These are phyloP conservation scores for Panthera uncia DNA, from an alignment of 2,113 vertebrate species.

Conservation along the genomic window DNA sequence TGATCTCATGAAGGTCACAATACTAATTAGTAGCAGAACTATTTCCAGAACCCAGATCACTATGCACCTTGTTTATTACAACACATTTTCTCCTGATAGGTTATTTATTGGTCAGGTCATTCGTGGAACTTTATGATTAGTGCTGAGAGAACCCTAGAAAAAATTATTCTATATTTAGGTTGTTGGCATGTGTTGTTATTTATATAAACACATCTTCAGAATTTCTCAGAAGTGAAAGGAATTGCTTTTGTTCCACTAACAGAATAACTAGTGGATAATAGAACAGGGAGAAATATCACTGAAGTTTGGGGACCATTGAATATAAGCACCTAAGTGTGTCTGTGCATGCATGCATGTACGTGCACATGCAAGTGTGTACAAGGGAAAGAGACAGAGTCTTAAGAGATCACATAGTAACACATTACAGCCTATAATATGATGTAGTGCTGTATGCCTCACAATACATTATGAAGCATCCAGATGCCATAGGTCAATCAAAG, in stretches of 20 bases:
- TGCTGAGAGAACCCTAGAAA: background rate
- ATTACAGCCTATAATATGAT: conserved; percentile 20
- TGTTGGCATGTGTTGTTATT: background rate
- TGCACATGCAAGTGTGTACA: background rate
- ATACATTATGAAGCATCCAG: conserved; percentile 51
- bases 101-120: background rate
- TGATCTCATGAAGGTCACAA: background rate
- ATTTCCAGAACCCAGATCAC: conserved; percentile 30
- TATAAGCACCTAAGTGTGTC: background rate
- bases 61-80: background rate
- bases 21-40: conserved; percentile 26
- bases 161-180: conserved; percentile 22
- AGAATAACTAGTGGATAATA: background rate
- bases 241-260: conserved; percentile 7
- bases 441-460: conserved; percentile 8
- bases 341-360: background rate
- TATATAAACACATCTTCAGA: background rate
- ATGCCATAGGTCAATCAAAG: conserved; percentile 78
- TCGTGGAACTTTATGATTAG: background rate
- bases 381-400: background rate
- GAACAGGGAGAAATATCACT: background rate
- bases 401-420: conserved; percentile 38
- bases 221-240: conserved; percentile 1
- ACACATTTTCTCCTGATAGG: background rate
- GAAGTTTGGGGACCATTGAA: conserved; percentile 25